phyloP scores from a whole-genome alignment of 2,888 invertebrate genomes.

The Sesia bembeciformis region DNA sequence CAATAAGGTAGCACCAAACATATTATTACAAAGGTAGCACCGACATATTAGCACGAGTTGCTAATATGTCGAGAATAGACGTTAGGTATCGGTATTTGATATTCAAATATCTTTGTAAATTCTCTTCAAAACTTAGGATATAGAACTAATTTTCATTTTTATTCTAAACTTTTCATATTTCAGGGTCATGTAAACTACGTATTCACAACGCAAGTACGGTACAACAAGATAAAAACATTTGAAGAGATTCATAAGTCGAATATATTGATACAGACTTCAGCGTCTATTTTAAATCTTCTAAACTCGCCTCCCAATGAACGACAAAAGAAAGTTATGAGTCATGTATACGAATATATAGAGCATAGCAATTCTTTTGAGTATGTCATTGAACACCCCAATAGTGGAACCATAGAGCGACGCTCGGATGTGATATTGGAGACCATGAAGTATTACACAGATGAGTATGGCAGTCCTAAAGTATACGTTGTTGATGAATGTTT shows the following conservation, averaged over 20 bases:
- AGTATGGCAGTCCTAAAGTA: slow-evolving; percentile 18
- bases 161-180: not conserved
- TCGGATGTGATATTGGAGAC: slow-evolving; percentile 24
- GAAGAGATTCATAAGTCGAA: slow-evolving; percentile 17
- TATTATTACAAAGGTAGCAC: too few relatives aligned
- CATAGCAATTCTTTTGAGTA: slow-evolving; percentile 11
- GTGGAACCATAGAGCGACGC: slow-evolving; percentile 22
- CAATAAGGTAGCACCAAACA: too few relatives aligned
- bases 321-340: not conserved
- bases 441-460: slow-evolving; percentile 14
- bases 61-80: too few relatives aligned
- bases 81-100: not conserved
- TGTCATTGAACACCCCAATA: slow-evolving; percentile 11
- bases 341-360: not conserved
- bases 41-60: too few relatives aligned
- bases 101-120: not conserved
- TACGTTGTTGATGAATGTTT: slow-evolving; percentile 30
- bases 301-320: slow-evolving; percentile 15
- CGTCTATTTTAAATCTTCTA: slow-evolving; percentile 16
- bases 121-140: not conserved
- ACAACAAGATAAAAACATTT: slow-evolving; percentile 18
- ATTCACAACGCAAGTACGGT: slow-evolving; percentile 27
- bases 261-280: slow-evolving; percentile 19
- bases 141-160: too few relatives aligned
- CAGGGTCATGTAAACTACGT: slow-evolving; percentile 37